phyloP scores from a whole-genome alignment of 2,888 invertebrate genomes.

The Drosophila nr. perissopoda region DNA sequence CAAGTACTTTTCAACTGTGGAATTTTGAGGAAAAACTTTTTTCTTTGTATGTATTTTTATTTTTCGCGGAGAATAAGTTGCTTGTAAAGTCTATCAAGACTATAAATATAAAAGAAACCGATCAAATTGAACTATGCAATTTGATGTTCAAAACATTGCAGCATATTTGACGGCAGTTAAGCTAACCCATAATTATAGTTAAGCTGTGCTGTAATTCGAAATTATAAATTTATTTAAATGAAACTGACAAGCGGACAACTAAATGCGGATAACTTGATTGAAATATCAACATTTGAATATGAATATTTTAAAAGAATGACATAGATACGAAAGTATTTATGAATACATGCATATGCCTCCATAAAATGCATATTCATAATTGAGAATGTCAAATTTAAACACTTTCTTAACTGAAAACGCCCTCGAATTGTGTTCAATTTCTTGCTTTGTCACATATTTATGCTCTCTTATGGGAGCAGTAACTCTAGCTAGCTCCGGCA shows the following conservation, averaged over 20 bases:
- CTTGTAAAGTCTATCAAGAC: not conserved
- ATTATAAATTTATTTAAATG: not conserved
- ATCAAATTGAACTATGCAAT: not conserved
- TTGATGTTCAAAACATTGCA: not conserved
- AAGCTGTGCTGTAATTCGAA: not conserved
- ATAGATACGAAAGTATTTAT: not conserved
- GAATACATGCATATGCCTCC: not conserved
- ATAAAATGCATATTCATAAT: constrained; percentile 3
- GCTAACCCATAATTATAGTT: not conserved
- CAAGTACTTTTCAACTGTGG: not conserved
- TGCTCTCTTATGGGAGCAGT: constrained; percentile 16
- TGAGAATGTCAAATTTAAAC: constrained; percentile 1
- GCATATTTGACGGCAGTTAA: not conserved
- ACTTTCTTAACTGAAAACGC: constrained; percentile 18
- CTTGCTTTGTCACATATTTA: constrained; percentile 16
- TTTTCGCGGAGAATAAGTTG: not conserved
- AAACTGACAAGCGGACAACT: not conserved
- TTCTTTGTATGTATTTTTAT: not conserved
- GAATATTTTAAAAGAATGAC: not conserved
- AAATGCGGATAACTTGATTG: too few relatives aligned
- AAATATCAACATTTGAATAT: not conserved
- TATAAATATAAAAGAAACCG: not conserved
- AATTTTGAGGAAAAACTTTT: not conserved
- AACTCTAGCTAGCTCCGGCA: constrained; percentile 22
- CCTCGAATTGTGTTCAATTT: constrained; percentile 9